These are phyloP conservation scores for Leptopilina clavipes DNA, from an alignment of 1,140 invertebrate genomes.

Conservation along the genomic window DNA sequence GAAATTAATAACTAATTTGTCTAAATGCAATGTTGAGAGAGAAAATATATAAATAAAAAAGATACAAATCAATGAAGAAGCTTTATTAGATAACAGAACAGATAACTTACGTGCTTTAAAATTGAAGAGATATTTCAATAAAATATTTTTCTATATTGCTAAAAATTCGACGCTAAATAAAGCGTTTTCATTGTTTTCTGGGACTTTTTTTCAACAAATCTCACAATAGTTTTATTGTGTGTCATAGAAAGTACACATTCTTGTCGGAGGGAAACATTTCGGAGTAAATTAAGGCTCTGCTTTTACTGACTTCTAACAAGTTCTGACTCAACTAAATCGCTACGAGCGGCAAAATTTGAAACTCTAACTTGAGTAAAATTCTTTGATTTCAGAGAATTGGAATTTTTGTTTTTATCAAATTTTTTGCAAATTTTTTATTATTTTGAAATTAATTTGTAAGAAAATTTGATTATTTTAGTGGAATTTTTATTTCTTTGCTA, in stretches of 20 bases:
- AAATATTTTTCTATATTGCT: not conserved
- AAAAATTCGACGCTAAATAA: not conserved
- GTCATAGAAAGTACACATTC: not conserved
- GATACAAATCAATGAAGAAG: not conserved
- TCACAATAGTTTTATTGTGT: not conserved
- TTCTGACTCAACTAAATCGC: not conserved
- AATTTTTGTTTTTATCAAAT: too few species aligned
- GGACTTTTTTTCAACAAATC: not conserved
- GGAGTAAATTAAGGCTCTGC: not conserved
- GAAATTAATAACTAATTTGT: not conserved
- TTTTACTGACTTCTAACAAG: not conserved
- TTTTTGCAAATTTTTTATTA: too few species aligned
- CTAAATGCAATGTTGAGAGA: not conserved
- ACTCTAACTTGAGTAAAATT: not conserved
- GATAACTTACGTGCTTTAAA: slow-evolving; percentile 1
- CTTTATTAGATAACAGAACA: not conserved
- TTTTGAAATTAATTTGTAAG: too few species aligned
- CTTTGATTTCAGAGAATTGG: too few species aligned
- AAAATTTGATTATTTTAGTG: too few species aligned
- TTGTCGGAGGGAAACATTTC: not conserved
- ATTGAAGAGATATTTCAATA: not conserved
- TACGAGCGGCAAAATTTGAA: not conserved
- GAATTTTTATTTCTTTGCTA: too few species aligned
- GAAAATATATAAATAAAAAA: not conserved
- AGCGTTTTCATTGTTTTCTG: not conserved